These are phyloP conservation scores for Drosophila putrida DNA, from an alignment of 2,888 invertebrate genomes.

Conservation along the genomic window DNA sequence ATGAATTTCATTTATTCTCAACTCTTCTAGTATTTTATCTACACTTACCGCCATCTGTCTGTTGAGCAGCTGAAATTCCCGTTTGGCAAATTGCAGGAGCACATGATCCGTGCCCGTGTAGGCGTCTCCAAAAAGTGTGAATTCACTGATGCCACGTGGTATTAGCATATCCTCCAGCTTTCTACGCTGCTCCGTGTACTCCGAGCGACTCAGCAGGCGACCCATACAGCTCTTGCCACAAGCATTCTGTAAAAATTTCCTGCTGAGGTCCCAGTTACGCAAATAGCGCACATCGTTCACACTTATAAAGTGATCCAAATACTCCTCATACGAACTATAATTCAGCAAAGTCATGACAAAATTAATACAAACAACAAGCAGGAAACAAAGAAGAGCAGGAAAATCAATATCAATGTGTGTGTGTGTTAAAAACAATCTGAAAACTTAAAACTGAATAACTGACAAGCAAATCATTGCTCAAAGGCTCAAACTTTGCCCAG, in stretches of 20 bases:
- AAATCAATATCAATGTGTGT: constrained; percentile 12
- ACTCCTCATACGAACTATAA: constrained; percentile 47
- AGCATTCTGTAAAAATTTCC: constrained; percentile 37
- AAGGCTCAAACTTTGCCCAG: constrained; percentile 11
- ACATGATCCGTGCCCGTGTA: constrained; percentile 45
- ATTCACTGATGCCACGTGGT: constrained; percentile 12
- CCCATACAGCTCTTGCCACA: constrained; percentile 46
- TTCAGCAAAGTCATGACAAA: constrained; percentile 40
- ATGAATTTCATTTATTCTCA: not conserved
- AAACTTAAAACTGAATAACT: constrained; percentile 23
- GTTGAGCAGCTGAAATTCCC: constrained; percentile 39
- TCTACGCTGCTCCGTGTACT: constrained; percentile 35
- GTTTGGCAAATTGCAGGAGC: constrained; percentile 44
- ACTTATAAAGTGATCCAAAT: constrained; percentile 55
- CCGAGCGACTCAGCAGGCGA: constrained; percentile 38
- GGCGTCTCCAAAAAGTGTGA: constrained; percentile 29
- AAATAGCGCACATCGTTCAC: constrained; percentile 48
- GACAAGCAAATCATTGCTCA: constrained; percentile 44
- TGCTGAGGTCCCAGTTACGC: constrained; percentile 27
- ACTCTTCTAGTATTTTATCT: no score
- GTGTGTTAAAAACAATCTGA: not conserved
- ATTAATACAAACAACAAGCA: not conserved
- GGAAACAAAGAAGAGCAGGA: not conserved
- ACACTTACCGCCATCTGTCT: constrained; percentile 51
- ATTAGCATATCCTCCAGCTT: constrained; percentile 13